Evolutionary conservation across 1,140 invertebrate genomes (phyloP).

Genomic region (Drosophila bifasciata): DNA sequence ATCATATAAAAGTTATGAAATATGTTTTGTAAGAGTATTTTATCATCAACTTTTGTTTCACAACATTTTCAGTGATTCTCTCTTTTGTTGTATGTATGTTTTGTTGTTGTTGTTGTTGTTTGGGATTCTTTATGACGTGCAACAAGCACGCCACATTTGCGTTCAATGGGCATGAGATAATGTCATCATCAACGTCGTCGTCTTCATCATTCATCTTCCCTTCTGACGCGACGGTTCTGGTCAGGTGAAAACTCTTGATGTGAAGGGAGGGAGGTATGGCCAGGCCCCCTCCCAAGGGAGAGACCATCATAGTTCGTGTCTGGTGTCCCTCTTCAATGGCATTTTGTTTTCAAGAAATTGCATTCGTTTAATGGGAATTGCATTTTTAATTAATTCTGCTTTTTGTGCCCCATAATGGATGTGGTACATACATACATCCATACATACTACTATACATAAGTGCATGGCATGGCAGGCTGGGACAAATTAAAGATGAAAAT

Average conservation of each 20-base stretch:
- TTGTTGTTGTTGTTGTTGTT: no score
- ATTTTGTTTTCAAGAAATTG: conserved; percentile 54
- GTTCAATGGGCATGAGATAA: conserved; percentile 81
- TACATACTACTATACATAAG: no score
- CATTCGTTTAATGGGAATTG: conserved; percentile 68
- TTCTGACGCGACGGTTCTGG: conserved; percentile 35
- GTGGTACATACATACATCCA: no score
- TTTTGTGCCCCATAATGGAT: neutral
- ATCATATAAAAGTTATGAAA: no score
- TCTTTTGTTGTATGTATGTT: conserved; percentile 26
- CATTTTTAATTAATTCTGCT: conserved; percentile 69
- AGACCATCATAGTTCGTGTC: conserved; percentile 19
- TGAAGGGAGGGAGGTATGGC: conserved; percentile 7
- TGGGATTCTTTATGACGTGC: conserved; percentile 61
- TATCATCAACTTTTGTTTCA: neutral
- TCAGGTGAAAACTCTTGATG: conserved; percentile 29
- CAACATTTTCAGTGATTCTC: conserved; percentile 2
- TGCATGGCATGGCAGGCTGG: neutral
- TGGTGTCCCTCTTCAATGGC: conserved; percentile 41
- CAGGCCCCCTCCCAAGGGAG: neutral
- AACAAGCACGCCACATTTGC: conserved; percentile 79
- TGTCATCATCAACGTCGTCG: conserved; percentile 74
- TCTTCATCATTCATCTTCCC: conserved; percentile 33
- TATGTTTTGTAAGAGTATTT: no score
- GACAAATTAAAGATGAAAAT: no score